Conservation (phyloP, 2,113 vertebrate species). For the Apaloderma vittatum region DNA sequence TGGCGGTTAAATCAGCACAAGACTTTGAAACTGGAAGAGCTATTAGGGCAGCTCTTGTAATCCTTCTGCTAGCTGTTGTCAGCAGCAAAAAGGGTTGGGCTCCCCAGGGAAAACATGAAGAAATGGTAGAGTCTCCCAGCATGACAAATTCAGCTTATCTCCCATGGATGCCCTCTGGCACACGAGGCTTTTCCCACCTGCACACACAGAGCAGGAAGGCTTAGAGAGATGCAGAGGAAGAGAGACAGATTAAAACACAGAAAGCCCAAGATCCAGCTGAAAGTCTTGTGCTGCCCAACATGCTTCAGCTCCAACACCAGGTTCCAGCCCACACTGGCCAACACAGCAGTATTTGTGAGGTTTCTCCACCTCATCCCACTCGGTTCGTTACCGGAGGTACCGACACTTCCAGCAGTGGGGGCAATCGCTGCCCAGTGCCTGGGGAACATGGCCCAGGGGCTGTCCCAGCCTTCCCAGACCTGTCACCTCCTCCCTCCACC, state of each 20-base stretch:
- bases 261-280: not conserved
- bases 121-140: not conserved
- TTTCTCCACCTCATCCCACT: not conserved
- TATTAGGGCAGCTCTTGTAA: not conserved
- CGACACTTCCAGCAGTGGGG: rapidly evolving
- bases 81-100: slow-evolving; percentile 4
- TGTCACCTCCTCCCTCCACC: not conserved
- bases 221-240: not conserved
- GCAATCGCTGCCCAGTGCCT: not conserved
- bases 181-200: not conserved
- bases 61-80: not conserved
- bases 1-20: not conserved
- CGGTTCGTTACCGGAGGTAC: not conserved
- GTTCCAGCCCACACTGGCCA: rapidly evolving
- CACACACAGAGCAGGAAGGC: rapidly evolving
- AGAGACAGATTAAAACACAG: not conserved
- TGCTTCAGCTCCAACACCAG: not conserved
- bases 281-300: not conserved
- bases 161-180: not conserved
- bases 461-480: not conserved
- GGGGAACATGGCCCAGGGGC: not conserved
- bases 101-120: not conserved
- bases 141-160: not conserved
- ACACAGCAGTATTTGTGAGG: not conserved
- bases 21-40: not conserved